Base-by-base conservation (phyloP, 2,113 vertebrate genomes). In the Tinamus guttatus region DNA sequence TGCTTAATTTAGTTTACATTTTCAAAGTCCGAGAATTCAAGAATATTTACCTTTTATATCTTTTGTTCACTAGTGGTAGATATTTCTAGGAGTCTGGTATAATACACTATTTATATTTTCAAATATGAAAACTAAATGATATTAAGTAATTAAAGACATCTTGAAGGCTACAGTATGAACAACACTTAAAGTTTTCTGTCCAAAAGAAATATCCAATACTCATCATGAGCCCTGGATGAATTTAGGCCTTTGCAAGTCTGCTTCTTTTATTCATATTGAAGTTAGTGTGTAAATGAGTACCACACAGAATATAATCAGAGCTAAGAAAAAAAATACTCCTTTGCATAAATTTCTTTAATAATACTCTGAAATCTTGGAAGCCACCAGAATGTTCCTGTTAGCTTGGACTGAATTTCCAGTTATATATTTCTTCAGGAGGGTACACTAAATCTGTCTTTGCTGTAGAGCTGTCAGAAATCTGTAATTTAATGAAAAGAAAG, bases 401-500 rank as follows among this genome's bases (percentile, higher is more conserved):
- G 12, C 32, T n/a, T 14, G 21, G 52, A 76, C 60, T 95, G 77
- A 93, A 82, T 89, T 95, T 93, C 68, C 88, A 68, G 81, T 34
- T 86, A 54, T 78, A 73, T 38, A 12, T 84, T 77, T 24, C 77
- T 91, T 91, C 81, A 90, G 67, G 79, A 90, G 22, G 52, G 75
- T 91, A 32, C 13, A 94, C 32, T 54, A 78, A 89, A 95, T 11
- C 59, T 89, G 47, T 38, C 38, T 91, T 93, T 76, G 54, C 21
- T 81, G 15, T 30, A 78, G 52, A 87, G 17, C 49, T 97, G 30
- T 89, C 77, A 93, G 71, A 97, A 94, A 49, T 60, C 74, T 63
- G 58, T 91, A 81, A 95, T 89, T 94, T 89, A 84, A 49, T 71
- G 63, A 90, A 60, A 87, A 76, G 60, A 93, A 83, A 88, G 82